A percentile compares a stretch with the other conserved stretches of the same genome.
phyloP scores from a whole-genome alignment of 2,888 invertebrate genomes.

The Machimus atricapillus region DNA sequence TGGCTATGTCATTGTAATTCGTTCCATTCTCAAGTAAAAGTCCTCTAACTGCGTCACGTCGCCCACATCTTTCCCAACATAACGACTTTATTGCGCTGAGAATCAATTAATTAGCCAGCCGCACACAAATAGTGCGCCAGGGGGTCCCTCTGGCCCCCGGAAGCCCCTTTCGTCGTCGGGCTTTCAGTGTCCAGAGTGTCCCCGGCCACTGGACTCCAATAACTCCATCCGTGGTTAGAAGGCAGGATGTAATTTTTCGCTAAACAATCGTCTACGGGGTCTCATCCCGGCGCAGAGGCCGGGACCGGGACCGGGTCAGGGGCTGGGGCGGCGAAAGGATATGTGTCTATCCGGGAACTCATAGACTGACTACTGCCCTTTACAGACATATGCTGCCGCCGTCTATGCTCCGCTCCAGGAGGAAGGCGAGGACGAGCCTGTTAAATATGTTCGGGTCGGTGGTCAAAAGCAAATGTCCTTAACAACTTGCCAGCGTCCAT shows the following conservation, averaged over 20 bases:
- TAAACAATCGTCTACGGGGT: conserved; percentile 23
- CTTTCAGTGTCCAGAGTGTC: not conserved
- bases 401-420: conserved; percentile 18
- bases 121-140: not conserved
- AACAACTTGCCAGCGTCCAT: conserved; percentile 41
- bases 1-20: not conserved
- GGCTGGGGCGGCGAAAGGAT: not conserved
- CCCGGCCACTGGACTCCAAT: not conserved
- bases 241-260: conserved; percentile 29
- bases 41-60: not conserved
- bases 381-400: conserved; percentile 36
- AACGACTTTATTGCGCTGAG: not conserved
- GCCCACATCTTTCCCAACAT: not conserved
- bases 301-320: not conserved
- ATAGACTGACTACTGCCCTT: conserved; percentile 38
- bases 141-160: not conserved
- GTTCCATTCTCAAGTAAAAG: not conserved
- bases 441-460: conserved; percentile 40
- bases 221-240: conserved; percentile 3
- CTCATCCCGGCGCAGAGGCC: not conserved
- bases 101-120: not conserved
- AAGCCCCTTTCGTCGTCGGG: not conserved
- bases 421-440: conserved; percentile 23
- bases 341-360: conserved; percentile 38
- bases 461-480: conserved; percentile 42